Conservation (phyloP, 2,888 invertebrate species). For the Drosophila histrio region DNA sequence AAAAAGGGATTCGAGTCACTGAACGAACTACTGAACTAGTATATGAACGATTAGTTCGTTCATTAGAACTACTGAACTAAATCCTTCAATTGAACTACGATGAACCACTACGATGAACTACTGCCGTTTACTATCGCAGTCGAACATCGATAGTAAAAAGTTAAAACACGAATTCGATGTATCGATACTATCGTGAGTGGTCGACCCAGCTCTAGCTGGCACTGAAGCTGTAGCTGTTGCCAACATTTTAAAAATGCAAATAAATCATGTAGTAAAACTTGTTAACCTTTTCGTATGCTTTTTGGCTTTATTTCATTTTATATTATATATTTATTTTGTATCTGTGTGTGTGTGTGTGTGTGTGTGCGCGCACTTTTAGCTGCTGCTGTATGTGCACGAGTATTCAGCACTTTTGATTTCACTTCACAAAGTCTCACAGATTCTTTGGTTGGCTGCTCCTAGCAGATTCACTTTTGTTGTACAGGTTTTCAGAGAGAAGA, state of each 20-base stretch:
- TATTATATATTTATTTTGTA: constrained; percentile 26
- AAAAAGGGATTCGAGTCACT: too few species aligned
- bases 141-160: too few species aligned
- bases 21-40: too few species aligned
- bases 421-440: constrained; percentile 59
- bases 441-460: constrained; percentile 32
- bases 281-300: constrained; percentile 81
- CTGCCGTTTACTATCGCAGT: too few species aligned
- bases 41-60: too few species aligned
- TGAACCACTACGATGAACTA: too few species aligned
- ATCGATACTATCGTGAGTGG: too few species aligned
- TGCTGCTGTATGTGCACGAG: constrained; percentile 52
- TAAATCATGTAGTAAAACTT: constrained; percentile 81
- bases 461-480: constrained; percentile 74
- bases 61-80: too few species aligned
- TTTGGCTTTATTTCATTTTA: constrained; percentile 32
- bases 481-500: constrained; percentile 65
- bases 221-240: constrained; percentile 37
- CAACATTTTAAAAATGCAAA: constrained; percentile 79
- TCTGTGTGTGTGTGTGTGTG: constrained; percentile 13
- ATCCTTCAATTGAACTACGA: too few species aligned
- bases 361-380: constrained; percentile 44
- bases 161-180: too few species aligned
- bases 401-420: constrained; percentile 75
- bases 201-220: too few species aligned